Evolutionary conservation across 2,888 invertebrate species (phyloP).

Genomic region (Dynastes hyllus): DNA sequence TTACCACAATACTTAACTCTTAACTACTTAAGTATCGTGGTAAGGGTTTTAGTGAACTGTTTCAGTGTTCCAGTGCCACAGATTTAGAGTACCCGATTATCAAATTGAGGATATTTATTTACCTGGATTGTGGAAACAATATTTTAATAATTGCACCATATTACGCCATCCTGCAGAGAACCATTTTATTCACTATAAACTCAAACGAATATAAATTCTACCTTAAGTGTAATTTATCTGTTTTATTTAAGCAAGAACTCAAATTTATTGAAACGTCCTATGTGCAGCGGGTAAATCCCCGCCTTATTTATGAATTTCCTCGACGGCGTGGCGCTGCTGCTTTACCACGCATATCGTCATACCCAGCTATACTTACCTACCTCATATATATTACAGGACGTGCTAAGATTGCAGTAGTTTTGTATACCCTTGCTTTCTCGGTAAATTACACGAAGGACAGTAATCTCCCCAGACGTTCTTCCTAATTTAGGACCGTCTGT

Average conservation of each 20-base stretch:
- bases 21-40: too few relatives aligned
- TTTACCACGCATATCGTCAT: not conserved
- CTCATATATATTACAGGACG: conserved; percentile 20
- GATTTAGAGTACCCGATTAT: too few relatives aligned
- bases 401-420: conserved; percentile 66
- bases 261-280: conserved; percentile 35
- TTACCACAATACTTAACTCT: too few relatives aligned
- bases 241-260: conserved; percentile 33
- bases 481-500: conserved; percentile 64
- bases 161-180: not conserved
- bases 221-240: conserved; percentile 35
- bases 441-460: conserved; percentile 67
- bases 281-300: conserved; percentile 43
- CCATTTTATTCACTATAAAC: not conserved
- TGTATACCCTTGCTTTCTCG: conserved; percentile 67
- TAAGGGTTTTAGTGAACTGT: too few relatives aligned
- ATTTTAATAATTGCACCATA: not conserved
- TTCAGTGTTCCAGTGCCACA: too few relatives aligned
- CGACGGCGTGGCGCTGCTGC: conserved; percentile 10
- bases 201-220: conserved; percentile 25
- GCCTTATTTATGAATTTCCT: conserved; percentile 42
- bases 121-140: too few relatives aligned
- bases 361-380: not conserved
- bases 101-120: too few relatives aligned
- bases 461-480: conserved; percentile 66